Evolutionary conservation across 2,888 invertebrate species (phyloP).

Genomic region (Pyrochroa serraticornis): DNA sequence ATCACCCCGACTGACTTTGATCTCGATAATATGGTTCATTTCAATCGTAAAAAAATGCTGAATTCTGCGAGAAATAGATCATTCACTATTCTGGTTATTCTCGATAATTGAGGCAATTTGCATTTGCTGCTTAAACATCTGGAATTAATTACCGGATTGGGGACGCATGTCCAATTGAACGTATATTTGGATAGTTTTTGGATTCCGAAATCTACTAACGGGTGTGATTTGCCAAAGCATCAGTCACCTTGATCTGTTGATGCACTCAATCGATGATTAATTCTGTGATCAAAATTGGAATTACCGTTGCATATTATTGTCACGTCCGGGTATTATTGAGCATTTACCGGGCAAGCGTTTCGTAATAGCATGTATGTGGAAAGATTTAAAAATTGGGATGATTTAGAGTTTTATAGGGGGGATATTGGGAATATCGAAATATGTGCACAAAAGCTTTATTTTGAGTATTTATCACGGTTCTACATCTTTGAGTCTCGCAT

Average conservation of each 20-base stretch:
- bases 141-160: no score
- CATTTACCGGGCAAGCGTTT: not conserved
- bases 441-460: not conserved
- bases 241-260: no score
- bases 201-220: no score
- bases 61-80: not conserved
- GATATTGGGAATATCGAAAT: not conserved
- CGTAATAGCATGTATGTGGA: not conserved
- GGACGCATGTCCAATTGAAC: no score
- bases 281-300: conserved; percentile 6
- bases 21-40: conserved; percentile 15
- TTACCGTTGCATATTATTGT: conserved; percentile 9
- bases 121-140: no score
- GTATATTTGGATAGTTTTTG: no score
- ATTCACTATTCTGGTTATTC: no score
- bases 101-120: no score
- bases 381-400: not conserved
- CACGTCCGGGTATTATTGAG: conserved; percentile 11
- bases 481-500: not conserved
- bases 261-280: conserved; percentile 8
- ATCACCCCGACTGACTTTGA: conserved; percentile 16
- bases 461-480: not conserved
- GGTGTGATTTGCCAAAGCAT: no score
- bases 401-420: not conserved
- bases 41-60: conserved; percentile 6